Base-by-base conservation (phyloP, 2,797 vertebrate genomes). In the Rhodeus uyekii region DNA sequence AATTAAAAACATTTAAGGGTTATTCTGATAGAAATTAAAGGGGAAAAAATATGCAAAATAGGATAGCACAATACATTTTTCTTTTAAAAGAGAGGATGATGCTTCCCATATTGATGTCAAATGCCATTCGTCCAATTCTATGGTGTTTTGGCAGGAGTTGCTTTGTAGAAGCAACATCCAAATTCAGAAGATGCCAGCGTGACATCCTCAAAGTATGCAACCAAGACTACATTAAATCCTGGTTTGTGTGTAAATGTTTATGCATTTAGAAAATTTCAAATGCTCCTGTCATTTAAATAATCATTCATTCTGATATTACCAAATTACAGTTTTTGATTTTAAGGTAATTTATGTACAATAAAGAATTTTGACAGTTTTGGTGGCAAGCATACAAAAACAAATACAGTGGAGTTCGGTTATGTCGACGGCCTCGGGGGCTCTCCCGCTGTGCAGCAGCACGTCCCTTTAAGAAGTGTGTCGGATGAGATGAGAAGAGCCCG, bases 111-210 rank as follows among this genome's bases (percentile, higher is more conserved):
- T 46, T 71, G 36, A 71, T 29, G 48, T 78, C 63, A 78, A 68
- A 78, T 48, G 64, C 48, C 24, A 38, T 4, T 24, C 6, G 16
- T 69, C 36, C 14, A 71, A 46, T 29, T 24, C 38, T 60, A 44
- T 9, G 39, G 48, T 55, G 69, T 58, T 48, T 63, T 80, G 67
- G 78, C 78, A 27, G 16, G 22, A 71, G 50, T 60, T 29, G 32
- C 18, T 46, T 44, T 19, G 38, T 36, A 24, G 19, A 27, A 61
- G 38, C 22, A 14, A 34, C n/a, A n/a, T 53, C 67, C 67, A 80
- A 72, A 71, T 72, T 48, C n/a, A 19, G 14, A 32, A 44, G 18
- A 58, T 72, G 78, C 78, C 67, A 72, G 68, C 14, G 38, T 80
- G 78, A 61, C 67, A 80, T 13, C 9, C 77, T 60, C 19, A 42